Conservation (phyloP, 2,797 vertebrate species). For the Mormyrus proboscirostris region DNA sequence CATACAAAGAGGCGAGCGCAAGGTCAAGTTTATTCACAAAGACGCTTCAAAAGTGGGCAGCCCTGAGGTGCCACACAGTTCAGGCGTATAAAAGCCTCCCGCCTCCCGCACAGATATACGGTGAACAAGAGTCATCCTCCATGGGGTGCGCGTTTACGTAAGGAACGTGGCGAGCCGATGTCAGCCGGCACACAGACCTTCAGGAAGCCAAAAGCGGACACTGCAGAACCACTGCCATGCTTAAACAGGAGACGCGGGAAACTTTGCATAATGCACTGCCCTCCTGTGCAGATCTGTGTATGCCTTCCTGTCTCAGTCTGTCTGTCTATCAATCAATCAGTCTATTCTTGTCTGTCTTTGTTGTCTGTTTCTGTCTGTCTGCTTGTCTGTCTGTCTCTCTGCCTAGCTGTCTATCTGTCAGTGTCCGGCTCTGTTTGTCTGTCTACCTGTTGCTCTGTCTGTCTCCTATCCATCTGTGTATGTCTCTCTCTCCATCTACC, state of each 20-base stretch:
- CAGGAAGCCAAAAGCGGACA: background rate
- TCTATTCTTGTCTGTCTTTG: background rate
- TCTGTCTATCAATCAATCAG: background rate
- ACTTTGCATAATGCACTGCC: conserved; percentile 9
- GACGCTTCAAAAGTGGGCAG: background rate
- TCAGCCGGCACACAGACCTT: background rate
- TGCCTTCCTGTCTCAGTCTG: background rate
- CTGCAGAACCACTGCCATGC: background rate
- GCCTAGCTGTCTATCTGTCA: background rate
- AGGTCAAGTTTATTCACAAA: conserved; percentile 18
- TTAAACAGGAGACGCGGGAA: background rate
- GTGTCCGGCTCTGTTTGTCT: background rate
- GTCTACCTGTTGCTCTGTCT: background rate
- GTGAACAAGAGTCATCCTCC: background rate
- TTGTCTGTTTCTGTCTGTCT: background rate
- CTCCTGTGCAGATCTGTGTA: background rate
- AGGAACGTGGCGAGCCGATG: background rate
- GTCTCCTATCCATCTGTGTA: background rate
- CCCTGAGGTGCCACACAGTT: background rate
- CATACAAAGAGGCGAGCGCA: background rate
- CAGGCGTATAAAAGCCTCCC: background rate
- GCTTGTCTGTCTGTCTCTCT: background rate
- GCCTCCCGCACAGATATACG: background rate
- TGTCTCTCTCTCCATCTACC: background rate
- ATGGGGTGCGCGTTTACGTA: background rate